A percentile compares a stretch with the other conserved stretches of the same genome.
These are phyloP conservation scores for Globicephala melas DNA, from an alignment of 2,113 vertebrate species.

Conservation along the genomic window DNA sequence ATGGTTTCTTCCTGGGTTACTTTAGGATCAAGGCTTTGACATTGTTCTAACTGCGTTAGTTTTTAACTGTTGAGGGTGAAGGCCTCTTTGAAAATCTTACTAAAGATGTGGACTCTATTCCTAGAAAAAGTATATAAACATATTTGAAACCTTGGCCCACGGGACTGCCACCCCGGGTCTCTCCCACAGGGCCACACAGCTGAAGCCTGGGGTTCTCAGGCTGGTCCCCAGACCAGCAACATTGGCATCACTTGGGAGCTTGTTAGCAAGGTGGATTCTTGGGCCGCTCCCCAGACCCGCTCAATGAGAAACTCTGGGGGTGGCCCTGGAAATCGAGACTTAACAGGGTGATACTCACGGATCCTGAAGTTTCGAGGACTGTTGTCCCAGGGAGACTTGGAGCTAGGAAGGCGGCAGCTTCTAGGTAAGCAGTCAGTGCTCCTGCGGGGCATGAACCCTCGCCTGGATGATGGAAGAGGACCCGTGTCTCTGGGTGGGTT, in stretches of 20 bases:
- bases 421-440: no score
- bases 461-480: background rate
- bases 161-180: background rate
- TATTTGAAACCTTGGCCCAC: background rate
- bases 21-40: background rate
- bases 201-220: background rate
- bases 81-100: background rate
- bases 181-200: background rate
- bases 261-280: background rate
- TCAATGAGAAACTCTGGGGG: background rate
- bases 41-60: background rate
- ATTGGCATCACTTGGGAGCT: background rate
- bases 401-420: fast-evolving
- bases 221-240: background rate
- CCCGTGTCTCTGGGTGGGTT: background rate
- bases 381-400: background rate
- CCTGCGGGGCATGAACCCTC: fast-evolving
- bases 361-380: background rate
- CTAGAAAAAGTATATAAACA: background rate
- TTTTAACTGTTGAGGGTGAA: background rate
- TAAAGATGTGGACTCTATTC: background rate
- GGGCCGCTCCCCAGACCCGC: background rate
- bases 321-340: background rate
- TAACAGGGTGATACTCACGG: background rate
- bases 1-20: background rate